These are phyloP conservation scores for Rhinophrynus dorsalis DNA, from an alignment of 2,797 vertebrate species.

Conservation along the genomic window DNA sequence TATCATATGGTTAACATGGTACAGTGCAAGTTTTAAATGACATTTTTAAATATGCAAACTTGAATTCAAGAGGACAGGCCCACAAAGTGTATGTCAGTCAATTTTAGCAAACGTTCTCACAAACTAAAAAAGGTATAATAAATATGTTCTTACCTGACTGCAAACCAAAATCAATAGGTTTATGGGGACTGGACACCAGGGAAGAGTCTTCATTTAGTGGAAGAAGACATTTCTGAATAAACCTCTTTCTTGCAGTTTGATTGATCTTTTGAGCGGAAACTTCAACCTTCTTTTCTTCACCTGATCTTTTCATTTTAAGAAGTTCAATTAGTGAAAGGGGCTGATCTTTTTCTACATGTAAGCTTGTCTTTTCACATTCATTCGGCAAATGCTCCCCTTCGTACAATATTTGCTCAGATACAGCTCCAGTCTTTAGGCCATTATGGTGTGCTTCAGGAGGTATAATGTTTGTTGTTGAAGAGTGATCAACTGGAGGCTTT, in stretches of 20 bases:
- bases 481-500: slow-evolving; percentile 77
- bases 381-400: slow-evolving; percentile 75
- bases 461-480: slow-evolving; percentile 76
- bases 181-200: slow-evolving; percentile 78
- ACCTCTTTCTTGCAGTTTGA: slow-evolving; percentile 83
- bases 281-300: slow-evolving; percentile 82
- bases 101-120: too few relatives aligned
- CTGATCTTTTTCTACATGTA: slow-evolving; percentile 75
- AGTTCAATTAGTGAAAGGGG: slow-evolving; percentile 94
- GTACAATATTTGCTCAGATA: slow-evolving; percentile 74
- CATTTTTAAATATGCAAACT: too few relatives aligned
- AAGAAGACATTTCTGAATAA: slow-evolving; percentile 79
- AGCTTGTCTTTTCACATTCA: slow-evolving; percentile 74
- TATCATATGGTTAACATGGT: too few relatives aligned
- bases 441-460: slow-evolving; percentile 81
- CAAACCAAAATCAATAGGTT: slow-evolving; percentile 82
- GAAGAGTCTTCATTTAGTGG: slow-evolving; percentile 82
- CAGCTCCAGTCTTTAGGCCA: slow-evolving; percentile 82
- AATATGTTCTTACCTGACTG: slow-evolving; percentile 77
- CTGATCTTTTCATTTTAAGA: slow-evolving; percentile 92
- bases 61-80: too few relatives aligned
- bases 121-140: not conserved
- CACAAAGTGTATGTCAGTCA: too few relatives aligned
- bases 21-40: too few relatives aligned
- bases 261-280: slow-evolving; percentile 75